Evolutionary conservation across 2,113 vertebrate genomes (phyloP).

Genomic region (Natator depressus): DNA sequence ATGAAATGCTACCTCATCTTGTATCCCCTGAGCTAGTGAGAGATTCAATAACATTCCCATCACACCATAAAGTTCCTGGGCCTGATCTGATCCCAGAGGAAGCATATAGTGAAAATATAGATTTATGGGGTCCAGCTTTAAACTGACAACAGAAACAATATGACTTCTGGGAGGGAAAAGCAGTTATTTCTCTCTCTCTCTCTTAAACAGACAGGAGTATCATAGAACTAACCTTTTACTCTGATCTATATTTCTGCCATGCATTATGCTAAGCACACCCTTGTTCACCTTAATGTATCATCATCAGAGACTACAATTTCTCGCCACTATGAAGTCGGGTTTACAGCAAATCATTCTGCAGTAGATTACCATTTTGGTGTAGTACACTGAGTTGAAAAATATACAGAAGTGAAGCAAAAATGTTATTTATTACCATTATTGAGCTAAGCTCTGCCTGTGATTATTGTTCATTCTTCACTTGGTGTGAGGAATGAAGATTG

Average conservation of each 20-base stretch:
- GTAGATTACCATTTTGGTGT: not conserved
- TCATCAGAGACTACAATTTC: not conserved
- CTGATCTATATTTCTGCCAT: not conserved
- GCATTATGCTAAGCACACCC: not conserved
- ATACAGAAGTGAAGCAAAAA: not conserved
- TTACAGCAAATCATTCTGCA: not conserved
- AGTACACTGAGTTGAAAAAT: not conserved
- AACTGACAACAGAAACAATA: not conserved
- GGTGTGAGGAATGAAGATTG: not conserved
- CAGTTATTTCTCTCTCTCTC: not conserved
- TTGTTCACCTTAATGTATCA: not conserved
- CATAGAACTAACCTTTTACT: not conserved
- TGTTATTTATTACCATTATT: not conserved
- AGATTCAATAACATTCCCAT: not conserved
- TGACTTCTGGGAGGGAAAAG: not conserved
- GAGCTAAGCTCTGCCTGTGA: not conserved
- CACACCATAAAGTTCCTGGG: not conserved
- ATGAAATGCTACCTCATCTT: conserved; percentile 7
- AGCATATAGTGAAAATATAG: not conserved
- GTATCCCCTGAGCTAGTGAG: not conserved
- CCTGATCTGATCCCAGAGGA: not conserved
- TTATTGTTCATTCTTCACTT: not conserved
- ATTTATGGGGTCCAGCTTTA: not conserved
- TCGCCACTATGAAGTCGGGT: not conserved
- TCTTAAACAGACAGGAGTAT: not conserved